phyloP scores from a whole-genome alignment of 2,797 vertebrate species.

The Chrysocyon brachyurus region DNA sequence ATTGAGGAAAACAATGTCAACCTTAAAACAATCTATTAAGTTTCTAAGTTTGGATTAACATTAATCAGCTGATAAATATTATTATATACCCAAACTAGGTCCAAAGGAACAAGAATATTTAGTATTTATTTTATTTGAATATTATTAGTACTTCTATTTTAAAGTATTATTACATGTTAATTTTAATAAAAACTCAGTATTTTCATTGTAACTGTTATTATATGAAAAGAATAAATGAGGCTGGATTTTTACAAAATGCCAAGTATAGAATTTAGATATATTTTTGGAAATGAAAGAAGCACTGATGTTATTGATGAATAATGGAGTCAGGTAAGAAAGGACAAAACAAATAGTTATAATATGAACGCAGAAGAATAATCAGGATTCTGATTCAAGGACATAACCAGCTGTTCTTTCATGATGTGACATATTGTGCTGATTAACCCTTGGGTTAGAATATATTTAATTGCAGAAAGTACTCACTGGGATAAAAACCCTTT shows the following conservation, averaged over 20 bases:
- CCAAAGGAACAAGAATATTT: conserved; percentile 6
- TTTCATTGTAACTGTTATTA: not conserved
- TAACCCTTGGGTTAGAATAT: conserved; percentile 34
- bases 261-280: not conserved
- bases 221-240: conserved; percentile 12
- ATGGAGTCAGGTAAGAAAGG: not conserved
- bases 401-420: not conserved
- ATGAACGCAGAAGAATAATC: not conserved
- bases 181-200: conserved; percentile 50
- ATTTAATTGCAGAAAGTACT: conserved; percentile 34
- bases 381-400: not conserved
- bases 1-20: not conserved
- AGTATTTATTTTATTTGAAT: conserved; percentile 22
- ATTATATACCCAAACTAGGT: not conserved
- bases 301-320: not conserved
- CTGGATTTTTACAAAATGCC: not conserved
- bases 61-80: not conserved
- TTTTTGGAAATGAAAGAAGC: conserved; percentile 43
- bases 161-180: not conserved
- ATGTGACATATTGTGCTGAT: not conserved
- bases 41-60: conserved; percentile 57
- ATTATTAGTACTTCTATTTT: conserved; percentile 23
- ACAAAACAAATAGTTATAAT: conserved; percentile 2
- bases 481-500: conserved; percentile 4
- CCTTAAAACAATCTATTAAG: conserved; percentile 19